These are phyloP conservation scores for Mareca penelope DNA, from an alignment of 2,797 vertebrate species.

Conservation along the genomic window DNA sequence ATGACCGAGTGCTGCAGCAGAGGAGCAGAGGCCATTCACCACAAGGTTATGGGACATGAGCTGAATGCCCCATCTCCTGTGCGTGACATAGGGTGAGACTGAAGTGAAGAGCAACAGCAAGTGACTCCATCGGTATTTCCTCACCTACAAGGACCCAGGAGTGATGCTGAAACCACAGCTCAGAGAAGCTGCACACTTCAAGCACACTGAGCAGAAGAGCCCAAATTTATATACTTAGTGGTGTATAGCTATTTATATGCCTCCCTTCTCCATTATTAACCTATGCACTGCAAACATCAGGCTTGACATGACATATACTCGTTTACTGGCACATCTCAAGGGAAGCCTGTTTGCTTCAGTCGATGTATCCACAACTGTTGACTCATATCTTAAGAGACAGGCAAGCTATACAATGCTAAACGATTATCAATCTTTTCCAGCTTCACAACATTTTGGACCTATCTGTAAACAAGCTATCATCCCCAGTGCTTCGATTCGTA, in stretches of 20 bases:
- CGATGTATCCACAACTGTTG: neutral
- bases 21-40: neutral
- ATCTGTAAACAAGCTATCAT: neutral
- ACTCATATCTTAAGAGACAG: neutral
- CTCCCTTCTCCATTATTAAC: neutral
- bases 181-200: neutral
- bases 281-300: neutral
- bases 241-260: neutral
- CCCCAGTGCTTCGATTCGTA: neutral
- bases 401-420: neutral
- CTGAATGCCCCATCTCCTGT: neutral
- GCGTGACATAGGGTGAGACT: fast-evolving
- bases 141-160: neutral
- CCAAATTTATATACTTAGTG: neutral
- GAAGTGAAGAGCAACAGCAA: fast-evolving
- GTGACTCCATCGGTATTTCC: neutral
- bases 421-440: neutral
- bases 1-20: neutral
- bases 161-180: neutral
- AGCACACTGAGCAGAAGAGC: fast-evolving
- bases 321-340: neutral
- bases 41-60: neutral
- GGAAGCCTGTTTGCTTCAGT: neutral
- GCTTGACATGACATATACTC: neutral
- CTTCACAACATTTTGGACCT: neutral